Percentiles rank a stretch among this genome's conserved stretches.
These are phyloP conservation scores for Physella acuta DNA, from an alignment of 1,140 invertebrate species.

Conservation along the genomic window DNA sequence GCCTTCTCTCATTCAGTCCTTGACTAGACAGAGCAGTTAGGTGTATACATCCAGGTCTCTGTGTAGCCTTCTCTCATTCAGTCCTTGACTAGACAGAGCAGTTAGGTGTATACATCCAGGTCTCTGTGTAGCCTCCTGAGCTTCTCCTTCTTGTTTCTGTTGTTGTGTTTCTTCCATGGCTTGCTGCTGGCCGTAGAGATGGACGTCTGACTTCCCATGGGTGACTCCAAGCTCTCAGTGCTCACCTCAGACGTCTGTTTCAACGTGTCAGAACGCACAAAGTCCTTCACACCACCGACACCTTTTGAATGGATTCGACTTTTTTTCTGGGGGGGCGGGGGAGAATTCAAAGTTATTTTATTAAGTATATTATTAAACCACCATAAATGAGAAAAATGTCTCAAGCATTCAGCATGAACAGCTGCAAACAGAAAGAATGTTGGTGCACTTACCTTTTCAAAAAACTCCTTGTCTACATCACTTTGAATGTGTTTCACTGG, in stretches of 20 bases:
- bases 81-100: no score
- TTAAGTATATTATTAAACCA: no score
- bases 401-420: no score
- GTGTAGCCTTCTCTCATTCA: constrained; percentile 77
- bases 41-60: constrained; percentile 66
- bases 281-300: constrained; percentile 30
- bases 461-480: constrained; percentile 60
- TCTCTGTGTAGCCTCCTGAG: constrained; percentile 77
- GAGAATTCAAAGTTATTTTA: no score
- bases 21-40: no score
- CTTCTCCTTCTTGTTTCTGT: constrained; percentile 85
- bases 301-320: constrained; percentile 41
- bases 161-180: constrained; percentile 81
- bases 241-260: not conserved
- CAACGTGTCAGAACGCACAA: constrained; percentile 33
- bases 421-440: no score
- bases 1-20: no score
- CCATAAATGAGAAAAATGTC: no score
- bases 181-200: constrained; percentile 61
- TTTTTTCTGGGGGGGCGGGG: constrained; percentile 30
- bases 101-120: constrained; percentile 62
- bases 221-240: not conserved
- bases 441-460: constrained; percentile 60
- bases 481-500: constrained; percentile 14
- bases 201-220: not conserved